phyloP scores from a whole-genome alignment of 2,113 vertebrate species.

The Parus major region DNA sequence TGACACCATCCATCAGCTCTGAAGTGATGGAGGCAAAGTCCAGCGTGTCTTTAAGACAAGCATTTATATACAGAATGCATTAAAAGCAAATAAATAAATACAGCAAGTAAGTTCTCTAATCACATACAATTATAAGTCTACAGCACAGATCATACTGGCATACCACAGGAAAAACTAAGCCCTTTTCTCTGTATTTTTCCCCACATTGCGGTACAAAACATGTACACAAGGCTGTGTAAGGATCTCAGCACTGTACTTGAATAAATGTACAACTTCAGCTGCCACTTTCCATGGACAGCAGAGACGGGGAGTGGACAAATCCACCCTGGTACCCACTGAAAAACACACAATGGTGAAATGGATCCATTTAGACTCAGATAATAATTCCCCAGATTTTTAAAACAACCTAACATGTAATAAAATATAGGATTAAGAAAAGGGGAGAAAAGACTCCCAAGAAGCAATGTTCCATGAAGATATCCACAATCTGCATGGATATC shows the following conservation, averaged over 20 bases:
- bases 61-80: not conserved
- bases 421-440: not conserved
- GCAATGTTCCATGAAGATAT: not conserved
- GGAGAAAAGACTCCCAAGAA: not conserved
- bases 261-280: not conserved
- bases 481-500: accelerated
- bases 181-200: not conserved
- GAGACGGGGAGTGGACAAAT: not conserved
- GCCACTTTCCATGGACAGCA: not conserved
- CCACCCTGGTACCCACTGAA: not conserved
- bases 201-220: not conserved
- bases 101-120: not conserved
- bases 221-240: accelerated
- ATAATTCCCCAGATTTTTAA: not conserved
- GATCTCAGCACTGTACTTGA: not conserved
- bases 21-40: not conserved
- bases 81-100: not conserved
- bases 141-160: not conserved
- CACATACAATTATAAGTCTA: not conserved
- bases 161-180: not conserved
- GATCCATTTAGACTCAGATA: not conserved
- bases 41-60: accelerated
- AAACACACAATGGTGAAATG: not conserved
- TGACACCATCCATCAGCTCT: accelerated
- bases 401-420: not conserved